Evolutionary conservation across 1,140 invertebrate species (phyloP).

Genomic region (Triops longicaudatus): DNA sequence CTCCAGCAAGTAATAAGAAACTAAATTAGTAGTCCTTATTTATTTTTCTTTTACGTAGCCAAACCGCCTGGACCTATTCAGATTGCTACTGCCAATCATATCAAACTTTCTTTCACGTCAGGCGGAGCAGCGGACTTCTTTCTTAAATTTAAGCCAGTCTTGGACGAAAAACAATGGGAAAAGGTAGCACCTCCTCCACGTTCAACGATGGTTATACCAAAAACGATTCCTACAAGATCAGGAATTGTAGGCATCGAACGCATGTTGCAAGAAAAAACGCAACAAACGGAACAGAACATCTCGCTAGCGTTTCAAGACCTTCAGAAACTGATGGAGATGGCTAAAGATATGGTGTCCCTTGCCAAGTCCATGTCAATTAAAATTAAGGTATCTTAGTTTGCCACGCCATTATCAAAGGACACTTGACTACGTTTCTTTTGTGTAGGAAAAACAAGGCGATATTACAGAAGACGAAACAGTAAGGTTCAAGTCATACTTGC

Average conservation of each 20-base stretch:
- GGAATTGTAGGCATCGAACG: conserved; percentile 95
- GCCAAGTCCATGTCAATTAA: conserved; percentile 87
- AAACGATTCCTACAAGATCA: conserved; percentile 48
- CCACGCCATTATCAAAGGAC: too few species aligned
- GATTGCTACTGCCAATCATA: conserved; percentile 58
- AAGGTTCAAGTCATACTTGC: conserved; percentile 87
- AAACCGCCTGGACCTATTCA: conserved; percentile 64
- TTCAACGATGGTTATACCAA: background rate
- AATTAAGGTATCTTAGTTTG: conserved; percentile 57
- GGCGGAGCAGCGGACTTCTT: conserved; percentile 63
- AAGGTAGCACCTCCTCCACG: conserved; percentile 31
- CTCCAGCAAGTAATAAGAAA: conserved; percentile 44
- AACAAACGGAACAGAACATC: conserved; percentile 84
- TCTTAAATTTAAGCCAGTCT: conserved; percentile 38
- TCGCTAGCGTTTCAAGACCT: conserved; percentile 90
- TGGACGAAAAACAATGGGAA: conserved; percentile 43
- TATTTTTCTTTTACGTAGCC: conserved; percentile 42
- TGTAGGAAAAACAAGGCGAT: conserved; percentile 83
- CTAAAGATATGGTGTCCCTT: conserved; percentile 92
- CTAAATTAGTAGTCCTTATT: conserved; percentile 25
- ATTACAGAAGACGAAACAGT: conserved; percentile 97
- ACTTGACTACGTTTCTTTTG: too few species aligned
- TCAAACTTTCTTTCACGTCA: conserved; percentile 83
- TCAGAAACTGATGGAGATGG: conserved; percentile 86
- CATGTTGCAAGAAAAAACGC: conserved; percentile 78